Evolutionary conservation across 1,140 invertebrate genomes (phyloP).

Genomic region (Ladona fulva): DNA sequence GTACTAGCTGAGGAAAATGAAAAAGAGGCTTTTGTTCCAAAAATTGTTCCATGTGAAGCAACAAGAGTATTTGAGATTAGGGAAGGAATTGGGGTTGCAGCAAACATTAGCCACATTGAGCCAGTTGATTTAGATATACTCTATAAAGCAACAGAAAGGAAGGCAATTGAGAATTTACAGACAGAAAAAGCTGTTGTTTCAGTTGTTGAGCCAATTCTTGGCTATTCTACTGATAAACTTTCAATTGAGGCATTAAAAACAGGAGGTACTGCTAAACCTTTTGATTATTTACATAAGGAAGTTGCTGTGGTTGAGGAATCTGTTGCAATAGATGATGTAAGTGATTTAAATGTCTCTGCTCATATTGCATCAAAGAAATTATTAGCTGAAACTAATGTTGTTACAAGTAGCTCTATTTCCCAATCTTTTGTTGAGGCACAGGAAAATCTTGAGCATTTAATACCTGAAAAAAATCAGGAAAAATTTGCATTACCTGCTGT

Average conservation of each 20-base stretch:
- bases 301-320: slow-evolving; percentile 13
- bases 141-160: not conserved
- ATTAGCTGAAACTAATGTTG: slow-evolving; percentile 25
- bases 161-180: not conserved
- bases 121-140: not conserved
- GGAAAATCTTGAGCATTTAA: slow-evolving; percentile 17
- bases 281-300: slow-evolving; percentile 23
- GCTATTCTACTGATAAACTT: not conserved
- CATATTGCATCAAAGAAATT: slow-evolving; percentile 24
- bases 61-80: slow-evolving; percentile 19
- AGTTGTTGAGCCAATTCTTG: not conserved
- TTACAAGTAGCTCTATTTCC: slow-evolving; percentile 21
- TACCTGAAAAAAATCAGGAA: slow-evolving; percentile 18
- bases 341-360: slow-evolving; percentile 16
- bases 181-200: not conserved
- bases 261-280: not conserved
- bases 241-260: not conserved
- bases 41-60: slow-evolving; percentile 11
- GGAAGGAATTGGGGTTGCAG: slow-evolving; percentile 18
- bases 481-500: not conserved
- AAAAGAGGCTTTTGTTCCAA: slow-evolving; percentile 19
- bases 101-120: slow-evolving; percentile 11
- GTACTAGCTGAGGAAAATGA: slow-evolving; percentile 17
- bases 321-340: not conserved
- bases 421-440: slow-evolving; percentile 22